These are phyloP conservation scores for Nicator chloris DNA, from an alignment of 2,113 vertebrate species.

Conservation along the genomic window DNA sequence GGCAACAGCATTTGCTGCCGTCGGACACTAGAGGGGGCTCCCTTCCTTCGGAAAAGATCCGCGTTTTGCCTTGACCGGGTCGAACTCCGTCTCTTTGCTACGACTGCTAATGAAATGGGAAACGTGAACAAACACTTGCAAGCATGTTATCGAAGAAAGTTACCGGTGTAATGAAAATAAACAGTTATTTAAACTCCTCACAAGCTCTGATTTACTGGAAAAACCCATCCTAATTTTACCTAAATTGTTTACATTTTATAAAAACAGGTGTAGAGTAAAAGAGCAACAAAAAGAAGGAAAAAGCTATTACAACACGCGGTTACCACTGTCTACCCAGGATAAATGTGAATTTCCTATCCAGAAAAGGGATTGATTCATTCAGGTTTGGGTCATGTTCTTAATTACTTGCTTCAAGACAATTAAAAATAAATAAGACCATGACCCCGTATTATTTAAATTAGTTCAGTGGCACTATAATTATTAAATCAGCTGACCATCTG, in stretches of 20 bases:
- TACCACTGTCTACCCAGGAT: background rate
- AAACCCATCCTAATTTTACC: background rate
- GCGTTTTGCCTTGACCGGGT: background rate
- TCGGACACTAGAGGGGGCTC: conserved; percentile 44
- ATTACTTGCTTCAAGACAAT: background rate
- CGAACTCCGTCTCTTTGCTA: background rate
- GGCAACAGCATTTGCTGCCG: background rate
- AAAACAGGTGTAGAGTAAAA: background rate
- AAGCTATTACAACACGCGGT: background rate
- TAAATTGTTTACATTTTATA: background rate
- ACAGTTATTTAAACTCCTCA: background rate
- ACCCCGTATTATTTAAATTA: background rate
- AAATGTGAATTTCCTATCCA: background rate
- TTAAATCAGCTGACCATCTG: background rate
- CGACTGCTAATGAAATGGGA: background rate
- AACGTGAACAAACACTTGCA: background rate
- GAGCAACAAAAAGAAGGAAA: background rate
- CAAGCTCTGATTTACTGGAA: background rate
- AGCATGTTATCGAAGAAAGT: background rate
- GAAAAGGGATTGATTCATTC: background rate
- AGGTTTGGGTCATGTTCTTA: background rate
- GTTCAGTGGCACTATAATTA: background rate
- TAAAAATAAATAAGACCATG: background rate
- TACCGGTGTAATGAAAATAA: background rate
- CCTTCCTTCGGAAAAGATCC: background rate